A percentile compares a stretch with the other conserved stretches of the same genome.
These are phyloP conservation scores for Ophioninae sp. DNA, from an alignment of 2,888 invertebrate species.

Conservation along the genomic window DNA sequence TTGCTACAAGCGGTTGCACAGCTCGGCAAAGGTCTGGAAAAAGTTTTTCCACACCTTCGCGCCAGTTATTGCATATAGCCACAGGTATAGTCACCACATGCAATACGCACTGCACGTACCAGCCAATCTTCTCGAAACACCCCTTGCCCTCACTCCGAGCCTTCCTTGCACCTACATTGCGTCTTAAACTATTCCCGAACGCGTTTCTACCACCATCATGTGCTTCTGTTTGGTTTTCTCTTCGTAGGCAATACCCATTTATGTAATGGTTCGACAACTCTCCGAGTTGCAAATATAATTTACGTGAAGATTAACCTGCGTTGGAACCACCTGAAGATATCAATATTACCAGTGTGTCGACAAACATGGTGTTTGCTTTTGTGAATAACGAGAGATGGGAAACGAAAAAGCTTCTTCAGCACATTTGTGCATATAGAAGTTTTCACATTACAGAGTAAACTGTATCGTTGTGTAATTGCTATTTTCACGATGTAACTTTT, in stretches of 20 bases:
- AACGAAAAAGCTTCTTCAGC: not conserved
- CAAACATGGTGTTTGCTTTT: not conserved
- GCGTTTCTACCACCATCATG: not conserved
- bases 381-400: not conserved
- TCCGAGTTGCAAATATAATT: not conserved
- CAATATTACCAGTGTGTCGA: slow-evolving; percentile 5
- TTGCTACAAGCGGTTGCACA: slow-evolving; percentile 8
- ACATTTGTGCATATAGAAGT: not conserved
- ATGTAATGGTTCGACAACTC: not conserved
- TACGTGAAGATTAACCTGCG: slow-evolving; percentile 5
- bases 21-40: slow-evolving; percentile 7
- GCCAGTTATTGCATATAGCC: not conserved
- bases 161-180: not conserved
- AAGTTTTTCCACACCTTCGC: slow-evolving; percentile 35
- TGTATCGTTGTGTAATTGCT: no score
- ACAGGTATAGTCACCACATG: not conserved
- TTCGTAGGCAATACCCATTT: not conserved
- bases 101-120: slow-evolving; percentile 8
- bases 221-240: slow-evolving; percentile 21
- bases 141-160: not conserved
- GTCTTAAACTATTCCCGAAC: not conserved
- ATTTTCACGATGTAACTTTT: no score
- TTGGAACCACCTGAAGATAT: not conserved
- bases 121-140: slow-evolving; percentile 9
- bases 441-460: no score